A percentile compares a stretch with the other conserved stretches of the same genome.
phyloP scores from a whole-genome alignment of 2,888 invertebrate genomes.

The Cremastinae sp. region DNA sequence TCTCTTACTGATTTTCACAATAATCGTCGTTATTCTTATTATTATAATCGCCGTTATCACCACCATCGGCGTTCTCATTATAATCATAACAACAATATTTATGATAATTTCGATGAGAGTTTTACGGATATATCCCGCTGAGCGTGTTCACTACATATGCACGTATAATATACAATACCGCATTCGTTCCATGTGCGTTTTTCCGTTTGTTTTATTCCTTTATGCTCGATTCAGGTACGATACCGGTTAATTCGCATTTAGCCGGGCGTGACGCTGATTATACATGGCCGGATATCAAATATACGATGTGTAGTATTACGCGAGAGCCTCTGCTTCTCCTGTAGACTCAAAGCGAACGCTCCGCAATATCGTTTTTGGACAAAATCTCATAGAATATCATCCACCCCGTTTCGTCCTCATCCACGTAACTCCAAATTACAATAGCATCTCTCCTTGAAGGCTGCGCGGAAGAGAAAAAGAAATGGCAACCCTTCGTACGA shows the following conservation, averaged over 20 bases:
- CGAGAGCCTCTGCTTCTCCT: conserved; percentile 1
- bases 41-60: conserved; percentile 7
- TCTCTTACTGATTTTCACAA: conserved; percentile 26
- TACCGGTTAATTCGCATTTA: conserved; percentile 70
- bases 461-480: no score
- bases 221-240: conserved; percentile 63
- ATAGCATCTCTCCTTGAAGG: neutral
- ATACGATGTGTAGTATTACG: conserved; percentile 32
- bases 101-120: conserved; percentile 48
- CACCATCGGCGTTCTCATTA: conserved; percentile 30
- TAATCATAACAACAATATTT: conserved; percentile 39
- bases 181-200: no score
- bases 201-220: conserved; percentile 19
- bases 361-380: conserved; percentile 1
- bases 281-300: conserved; percentile 64
- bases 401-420: neutral
- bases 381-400: neutral
- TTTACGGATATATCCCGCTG: conserved; percentile 36
- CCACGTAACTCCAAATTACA: neutral
- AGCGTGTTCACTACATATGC: conserved; percentile 4
- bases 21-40: conserved; percentile 22
- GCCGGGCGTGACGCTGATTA: conserved; percentile 69
- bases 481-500: no score
- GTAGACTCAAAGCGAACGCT: conserved; percentile 12
- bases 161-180: no score